Evolutionary conservation across 2,113 vertebrate species (phyloP).

Genomic region (Podocnemis expansa): DNA sequence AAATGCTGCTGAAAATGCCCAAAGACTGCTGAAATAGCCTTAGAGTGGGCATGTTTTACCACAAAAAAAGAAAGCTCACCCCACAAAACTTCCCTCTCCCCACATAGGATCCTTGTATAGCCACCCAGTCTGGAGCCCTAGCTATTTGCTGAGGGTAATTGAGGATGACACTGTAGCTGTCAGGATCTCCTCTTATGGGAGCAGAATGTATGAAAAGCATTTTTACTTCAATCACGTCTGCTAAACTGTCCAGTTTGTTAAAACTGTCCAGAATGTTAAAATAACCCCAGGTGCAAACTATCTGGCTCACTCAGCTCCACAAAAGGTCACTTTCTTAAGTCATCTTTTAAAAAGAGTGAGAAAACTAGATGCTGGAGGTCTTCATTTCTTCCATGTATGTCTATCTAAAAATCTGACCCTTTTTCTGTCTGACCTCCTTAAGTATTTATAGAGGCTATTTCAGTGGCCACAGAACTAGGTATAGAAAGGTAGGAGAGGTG

Average conservation of each 20-base stretch:
- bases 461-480: neutral
- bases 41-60: constrained; percentile 1
- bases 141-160: constrained; percentile 25
- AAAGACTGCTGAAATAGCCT: neutral
- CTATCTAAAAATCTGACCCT: neutral
- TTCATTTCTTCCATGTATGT: neutral
- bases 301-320: neutral
- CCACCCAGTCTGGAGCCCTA: neutral
- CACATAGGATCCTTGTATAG: constrained; percentile 17
- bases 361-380: neutral
- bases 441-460: neutral
- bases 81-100: too few species aligned
- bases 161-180: neutral
- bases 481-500: neutral
- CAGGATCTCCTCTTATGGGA: constrained; percentile 29
- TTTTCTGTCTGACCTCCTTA: neutral
- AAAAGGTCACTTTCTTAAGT: fast-evolving
- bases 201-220: constrained; percentile 42
- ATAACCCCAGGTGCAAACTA: neutral
- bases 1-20: constrained; percentile 32
- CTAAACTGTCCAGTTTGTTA: constrained; percentile 28
- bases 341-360: neutral
- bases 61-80: constrained; percentile 21
- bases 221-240: constrained; percentile 26
- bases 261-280: neutral